Base-by-base conservation (phyloP, 2,113 vertebrate species). In the Neotoma lepida region DNA sequence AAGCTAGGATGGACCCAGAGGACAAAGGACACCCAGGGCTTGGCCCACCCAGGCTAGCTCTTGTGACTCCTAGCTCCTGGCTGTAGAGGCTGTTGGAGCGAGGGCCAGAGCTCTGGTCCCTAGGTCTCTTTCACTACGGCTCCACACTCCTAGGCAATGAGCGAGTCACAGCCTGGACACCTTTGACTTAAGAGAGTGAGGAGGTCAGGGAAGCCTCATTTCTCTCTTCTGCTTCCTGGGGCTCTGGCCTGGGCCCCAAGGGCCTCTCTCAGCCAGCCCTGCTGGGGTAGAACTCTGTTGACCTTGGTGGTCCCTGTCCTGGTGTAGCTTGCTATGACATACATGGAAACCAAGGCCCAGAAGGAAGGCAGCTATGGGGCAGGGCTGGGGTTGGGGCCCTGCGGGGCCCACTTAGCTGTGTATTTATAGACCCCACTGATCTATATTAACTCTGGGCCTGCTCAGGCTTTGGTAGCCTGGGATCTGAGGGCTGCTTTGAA, bases 341-440 rank as follows among this genome's bases (percentile, higher is more conserved):
- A 89, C 0, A 17, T 26, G 77, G 93, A 81, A 68, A 68, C 39
- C 1, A 44, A 95, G 89, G 63, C 64, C 26, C 41, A 3, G 86
- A 85, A 63, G 22, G 78, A 64, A 46, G 77, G 18, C 58, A 82
- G 61, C 58, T 22, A 4, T 1, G 63, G 90, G 84, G 51, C 85
- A 49, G 77, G 91, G 88, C 41, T 28, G 68, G 71, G 86, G 71
- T 35, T 0, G 0, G 66, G 22, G 64, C 77, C 56, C 82, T 26
- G 81, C 3, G 0, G 56, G 2, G 73, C 51, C 6, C 12, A 56
- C 88, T 89, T n/a, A 56, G 41, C 91, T 88, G 22, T 56, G 68
- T 97, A 93, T 95, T 95, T 95, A 96, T 92, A 96, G 94, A 63
- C 70, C 26, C 61, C 44, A 66, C 81, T 68, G 94, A 88, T 94